These are phyloP conservation scores for Lineus longissimus DNA, from an alignment of 1,140 invertebrate species.

Conservation along the genomic window DNA sequence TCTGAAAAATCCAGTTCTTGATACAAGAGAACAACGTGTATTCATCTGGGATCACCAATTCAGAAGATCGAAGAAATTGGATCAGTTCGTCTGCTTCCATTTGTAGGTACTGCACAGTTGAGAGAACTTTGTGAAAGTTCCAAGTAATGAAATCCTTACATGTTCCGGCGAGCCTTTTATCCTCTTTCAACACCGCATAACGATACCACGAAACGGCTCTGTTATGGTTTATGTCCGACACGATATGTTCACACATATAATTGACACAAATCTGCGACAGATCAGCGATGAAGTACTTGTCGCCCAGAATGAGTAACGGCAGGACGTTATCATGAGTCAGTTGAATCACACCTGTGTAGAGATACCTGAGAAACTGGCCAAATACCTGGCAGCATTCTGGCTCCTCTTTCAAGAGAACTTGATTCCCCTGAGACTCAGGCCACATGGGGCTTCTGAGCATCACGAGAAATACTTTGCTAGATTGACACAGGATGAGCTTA, in stretches of 20 bases:
- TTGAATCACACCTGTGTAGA: constrained; percentile 86
- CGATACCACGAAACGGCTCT: constrained; percentile 85
- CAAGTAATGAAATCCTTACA: constrained; percentile 85
- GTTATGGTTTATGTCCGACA: constrained; percentile 73
- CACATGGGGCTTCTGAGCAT: constrained; percentile 93
- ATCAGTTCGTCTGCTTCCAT: constrained; percentile 78
- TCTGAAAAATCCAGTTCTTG: constrained; percentile 55
- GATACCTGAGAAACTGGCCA: constrained; percentile 83
- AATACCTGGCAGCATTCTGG: constrained; percentile 79
- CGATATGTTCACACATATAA: constrained; percentile 84
- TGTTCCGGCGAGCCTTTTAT: constrained; percentile 69
- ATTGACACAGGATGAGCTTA: constrained; percentile 86
- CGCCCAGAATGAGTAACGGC: constrained; percentile 79
- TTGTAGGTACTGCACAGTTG: constrained; percentile 74
- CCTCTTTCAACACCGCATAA: constrained; percentile 78
- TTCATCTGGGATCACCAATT: constrained; percentile 86
- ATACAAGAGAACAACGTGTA: constrained; percentile 75
- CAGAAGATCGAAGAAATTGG: constrained; percentile 74
- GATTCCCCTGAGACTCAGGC: constrained; percentile 81
- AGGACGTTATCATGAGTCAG: constrained; percentile 79
- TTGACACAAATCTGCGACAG: constrained; percentile 75
- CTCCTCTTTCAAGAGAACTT: constrained; percentile 80
- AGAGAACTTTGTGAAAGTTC: constrained; percentile 82
- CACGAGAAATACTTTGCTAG: constrained; percentile 93
- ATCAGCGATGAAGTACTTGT: constrained; percentile 93